Evolutionary conservation across 2,888 invertebrate genomes (phyloP).

Genomic region (Trileptium ribeirensis): DNA sequence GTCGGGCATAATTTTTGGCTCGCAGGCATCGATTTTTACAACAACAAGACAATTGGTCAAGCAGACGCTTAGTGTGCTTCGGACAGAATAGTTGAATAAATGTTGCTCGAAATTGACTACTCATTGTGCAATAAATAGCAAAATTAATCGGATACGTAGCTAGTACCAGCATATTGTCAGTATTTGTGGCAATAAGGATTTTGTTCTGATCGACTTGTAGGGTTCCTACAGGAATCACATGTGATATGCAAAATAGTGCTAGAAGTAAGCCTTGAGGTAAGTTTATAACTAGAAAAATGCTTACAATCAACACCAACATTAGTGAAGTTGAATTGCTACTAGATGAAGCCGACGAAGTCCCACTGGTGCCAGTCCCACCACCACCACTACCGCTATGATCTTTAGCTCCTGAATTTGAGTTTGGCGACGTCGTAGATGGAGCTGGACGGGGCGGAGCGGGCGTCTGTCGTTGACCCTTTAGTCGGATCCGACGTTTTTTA

Average conservation of each 20-base stretch:
- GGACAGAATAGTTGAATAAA: slow-evolving; percentile 66
- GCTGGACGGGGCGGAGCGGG: slow-evolving; percentile 55
- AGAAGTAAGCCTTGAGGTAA: slow-evolving; percentile 53
- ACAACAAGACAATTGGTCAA: too few relatives aligned
- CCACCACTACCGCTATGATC: too few relatives aligned
- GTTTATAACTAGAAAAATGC: slow-evolving; percentile 56
- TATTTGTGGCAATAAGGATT: slow-evolving; percentile 2
- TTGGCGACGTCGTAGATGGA: too few relatives aligned
- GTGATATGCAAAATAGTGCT: slow-evolving; percentile 35
- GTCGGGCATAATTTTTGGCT: too few relatives aligned
- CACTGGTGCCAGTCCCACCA: too few relatives aligned
- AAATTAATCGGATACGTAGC: slow-evolving; percentile 78
- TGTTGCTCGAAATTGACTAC: slow-evolving; percentile 80
- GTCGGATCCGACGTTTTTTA: slow-evolving; percentile 67
- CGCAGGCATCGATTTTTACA: too few relatives aligned
- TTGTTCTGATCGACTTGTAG: not conserved
- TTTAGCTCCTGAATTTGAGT: too few relatives aligned
- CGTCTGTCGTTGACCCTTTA: slow-evolving; percentile 49
- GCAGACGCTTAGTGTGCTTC: too few relatives aligned
- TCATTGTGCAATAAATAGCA: slow-evolving; percentile 89
- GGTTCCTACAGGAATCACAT: not conserved
- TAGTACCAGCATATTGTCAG: slow-evolving; percentile 70
- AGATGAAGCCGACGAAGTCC: too few relatives aligned
- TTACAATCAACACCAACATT: slow-evolving; percentile 56
- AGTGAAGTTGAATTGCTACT: slow-evolving; percentile 52